These are phyloP conservation scores for Danaus melanippus DNA, from an alignment of 1,140 invertebrate genomes.

Conservation along the genomic window DNA sequence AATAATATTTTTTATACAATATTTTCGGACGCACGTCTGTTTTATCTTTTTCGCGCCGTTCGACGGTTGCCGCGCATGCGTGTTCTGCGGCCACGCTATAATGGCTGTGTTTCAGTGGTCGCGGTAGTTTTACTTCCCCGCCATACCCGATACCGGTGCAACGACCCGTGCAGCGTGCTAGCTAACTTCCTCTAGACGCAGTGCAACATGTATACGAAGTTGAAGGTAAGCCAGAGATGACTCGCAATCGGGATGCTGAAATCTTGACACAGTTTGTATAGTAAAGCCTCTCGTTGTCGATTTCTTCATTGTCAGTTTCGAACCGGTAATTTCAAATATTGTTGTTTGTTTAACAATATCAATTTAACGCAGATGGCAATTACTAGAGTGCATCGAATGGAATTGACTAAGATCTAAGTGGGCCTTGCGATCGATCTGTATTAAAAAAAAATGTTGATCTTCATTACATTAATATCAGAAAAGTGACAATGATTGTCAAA, in stretches of 20 bases:
- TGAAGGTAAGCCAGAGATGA: constrained; percentile 32
- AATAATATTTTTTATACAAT: constrained; percentile 1
- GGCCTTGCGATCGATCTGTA: too few species aligned
- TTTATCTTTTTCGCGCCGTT: constrained; percentile 37
- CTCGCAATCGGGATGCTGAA: constrained; percentile 33
- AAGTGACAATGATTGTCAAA: too few species aligned
- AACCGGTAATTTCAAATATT: constrained; percentile 12
- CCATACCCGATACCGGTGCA: constrained; percentile 43
- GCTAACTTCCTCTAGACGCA: constrained; percentile 21
- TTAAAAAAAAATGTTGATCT: too few species aligned
- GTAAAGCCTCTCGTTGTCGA: constrained; percentile 10
- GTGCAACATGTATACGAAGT: constrained; percentile 28
- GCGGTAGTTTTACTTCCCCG: constrained; percentile 56
- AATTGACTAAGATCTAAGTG: too few species aligned
- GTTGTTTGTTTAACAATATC: constrained; percentile 16
- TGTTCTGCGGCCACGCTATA: constrained; percentile 37
- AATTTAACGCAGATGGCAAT: constrained; percentile 12
- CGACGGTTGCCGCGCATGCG: constrained; percentile 47
- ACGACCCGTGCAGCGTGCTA: constrained; percentile 34
- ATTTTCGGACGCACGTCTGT: constrained; percentile 1
- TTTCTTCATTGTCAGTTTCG: constrained; percentile 8
- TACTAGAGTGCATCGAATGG: constrained; percentile 11
- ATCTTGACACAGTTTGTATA: constrained; percentile 24
- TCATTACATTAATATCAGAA: too few species aligned
- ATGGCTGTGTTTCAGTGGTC: constrained; percentile 40